Percentiles rank a stretch among this genome's conserved stretches.
phyloP scores from a whole-genome alignment of 2,888 invertebrate species.

The Chelonus formosanus region DNA sequence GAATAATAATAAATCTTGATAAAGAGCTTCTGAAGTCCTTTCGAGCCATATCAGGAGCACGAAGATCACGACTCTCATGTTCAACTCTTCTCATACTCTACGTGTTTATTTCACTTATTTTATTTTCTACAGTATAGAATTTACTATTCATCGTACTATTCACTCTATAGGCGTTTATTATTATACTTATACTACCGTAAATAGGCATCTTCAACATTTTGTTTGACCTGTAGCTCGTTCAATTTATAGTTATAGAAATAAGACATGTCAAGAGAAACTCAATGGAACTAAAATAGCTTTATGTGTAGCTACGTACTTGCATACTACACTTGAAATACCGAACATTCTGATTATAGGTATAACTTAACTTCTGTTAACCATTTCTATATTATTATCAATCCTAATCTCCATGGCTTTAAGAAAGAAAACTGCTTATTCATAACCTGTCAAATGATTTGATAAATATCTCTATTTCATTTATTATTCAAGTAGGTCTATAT shows the following conservation, averaged over 20 bases:
- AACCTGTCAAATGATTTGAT: background rate
- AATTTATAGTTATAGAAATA: background rate
- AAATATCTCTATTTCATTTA: background rate
- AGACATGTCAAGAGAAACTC: too few species aligned
- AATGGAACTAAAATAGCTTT: too few species aligned
- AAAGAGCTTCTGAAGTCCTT: slow-evolving; percentile 33
- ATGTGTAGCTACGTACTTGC: too few species aligned
- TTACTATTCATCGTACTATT: slow-evolving; percentile 19
- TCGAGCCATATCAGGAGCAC: slow-evolving; percentile 51
- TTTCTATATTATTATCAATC: too few species aligned
- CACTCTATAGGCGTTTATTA: slow-evolving; percentile 29
- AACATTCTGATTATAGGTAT: too few species aligned
- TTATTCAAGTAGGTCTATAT: too few species aligned
- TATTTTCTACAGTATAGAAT: slow-evolving; percentile 20
- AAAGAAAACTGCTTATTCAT: too few species aligned
- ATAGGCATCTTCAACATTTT: slow-evolving; percentile 22
- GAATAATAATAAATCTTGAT: slow-evolving; percentile 49
- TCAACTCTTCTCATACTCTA: slow-evolving; percentile 32
- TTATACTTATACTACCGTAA: slow-evolving; percentile 27
- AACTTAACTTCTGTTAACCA: too few species aligned
- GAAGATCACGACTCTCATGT: slow-evolving; percentile 60
- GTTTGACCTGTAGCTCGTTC: background rate
- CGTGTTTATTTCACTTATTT: slow-evolving; percentile 12
- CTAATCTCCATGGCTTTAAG: too few species aligned
- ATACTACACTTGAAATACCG: too few species aligned